Conservation (phyloP, 2,888 invertebrate species). For the Drosophila flavopinicola region DNA sequence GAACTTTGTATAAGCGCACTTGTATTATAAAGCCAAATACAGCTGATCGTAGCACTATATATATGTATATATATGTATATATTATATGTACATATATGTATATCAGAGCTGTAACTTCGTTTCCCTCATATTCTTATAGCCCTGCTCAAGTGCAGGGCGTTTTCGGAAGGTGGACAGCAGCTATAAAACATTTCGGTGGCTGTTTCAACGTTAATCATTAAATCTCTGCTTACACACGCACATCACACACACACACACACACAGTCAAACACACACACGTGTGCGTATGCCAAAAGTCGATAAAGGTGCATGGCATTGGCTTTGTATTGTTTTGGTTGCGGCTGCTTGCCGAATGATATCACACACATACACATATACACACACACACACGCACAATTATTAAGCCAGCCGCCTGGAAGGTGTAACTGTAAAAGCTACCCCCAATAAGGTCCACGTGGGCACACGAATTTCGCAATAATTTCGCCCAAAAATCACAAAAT, state of each 20-base stretch:
- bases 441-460: slow-evolving; percentile 55
- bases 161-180: slow-evolving; percentile 35
- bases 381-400: slow-evolving; percentile 20
- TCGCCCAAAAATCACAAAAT: slow-evolving; percentile 52
- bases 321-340: slow-evolving; percentile 59
- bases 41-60: too few relatives aligned
- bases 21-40: too few relatives aligned
- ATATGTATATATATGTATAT: neutral
- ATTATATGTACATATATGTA: too few relatives aligned
- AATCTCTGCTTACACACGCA: slow-evolving; percentile 66
- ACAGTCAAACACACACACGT: slow-evolving; percentile 4
- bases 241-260: slow-evolving; percentile 5
- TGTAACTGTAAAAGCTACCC: slow-evolving; percentile 71
- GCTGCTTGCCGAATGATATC: slow-evolving; percentile 49
- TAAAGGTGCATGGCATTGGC: slow-evolving; percentile 69
- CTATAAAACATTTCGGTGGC: slow-evolving; percentile 30
- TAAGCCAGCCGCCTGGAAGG: slow-evolving; percentile 38
- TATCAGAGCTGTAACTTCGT: slow-evolving; percentile 3
- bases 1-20: too few relatives aligned
- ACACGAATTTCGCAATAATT: slow-evolving; percentile 69
- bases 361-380: slow-evolving; percentile 28
- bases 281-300: slow-evolving; percentile 56
- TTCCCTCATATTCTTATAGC: slow-evolving; percentile 29
- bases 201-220: slow-evolving; percentile 68
- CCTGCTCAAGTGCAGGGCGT: slow-evolving; percentile 53